Conservation (phyloP, 2,888 invertebrate species). For the Lamellibrachia satsuma region DNA sequence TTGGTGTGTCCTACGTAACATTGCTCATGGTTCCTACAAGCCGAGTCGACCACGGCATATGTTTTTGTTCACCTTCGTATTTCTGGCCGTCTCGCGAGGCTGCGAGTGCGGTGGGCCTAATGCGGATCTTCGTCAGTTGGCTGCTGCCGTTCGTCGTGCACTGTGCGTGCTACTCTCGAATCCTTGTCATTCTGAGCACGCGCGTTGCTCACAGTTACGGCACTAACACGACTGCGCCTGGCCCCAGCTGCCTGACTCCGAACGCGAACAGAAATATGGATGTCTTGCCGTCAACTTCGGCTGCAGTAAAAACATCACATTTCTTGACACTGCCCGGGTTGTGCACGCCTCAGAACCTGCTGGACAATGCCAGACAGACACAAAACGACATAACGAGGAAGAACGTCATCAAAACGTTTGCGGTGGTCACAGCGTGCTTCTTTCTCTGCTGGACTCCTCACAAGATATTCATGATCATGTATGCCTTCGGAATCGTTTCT, state of each 20-base stretch:
- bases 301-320: background rate
- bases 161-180: background rate
- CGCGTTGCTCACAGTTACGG: background rate
- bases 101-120: background rate
- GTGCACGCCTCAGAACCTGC: background rate
- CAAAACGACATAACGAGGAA: background rate
- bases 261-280: background rate
- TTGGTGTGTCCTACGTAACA: background rate
- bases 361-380: background rate
- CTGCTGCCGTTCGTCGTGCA: background rate
- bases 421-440: background rate
- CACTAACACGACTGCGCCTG: background rate
- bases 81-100: background rate
- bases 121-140: background rate
- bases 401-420: background rate
- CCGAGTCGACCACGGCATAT: background rate
- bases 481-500: background rate
- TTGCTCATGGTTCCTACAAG: background rate
- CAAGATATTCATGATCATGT: background rate
- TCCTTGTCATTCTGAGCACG: background rate
- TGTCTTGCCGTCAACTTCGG: background rate
- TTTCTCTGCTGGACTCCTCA: background rate
- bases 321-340: background rate
- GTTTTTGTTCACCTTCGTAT: background rate
- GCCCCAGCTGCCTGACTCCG: background rate